phyloP scores from a whole-genome alignment of 2,113 vertebrate species.

The Elephas maximus region DNA sequence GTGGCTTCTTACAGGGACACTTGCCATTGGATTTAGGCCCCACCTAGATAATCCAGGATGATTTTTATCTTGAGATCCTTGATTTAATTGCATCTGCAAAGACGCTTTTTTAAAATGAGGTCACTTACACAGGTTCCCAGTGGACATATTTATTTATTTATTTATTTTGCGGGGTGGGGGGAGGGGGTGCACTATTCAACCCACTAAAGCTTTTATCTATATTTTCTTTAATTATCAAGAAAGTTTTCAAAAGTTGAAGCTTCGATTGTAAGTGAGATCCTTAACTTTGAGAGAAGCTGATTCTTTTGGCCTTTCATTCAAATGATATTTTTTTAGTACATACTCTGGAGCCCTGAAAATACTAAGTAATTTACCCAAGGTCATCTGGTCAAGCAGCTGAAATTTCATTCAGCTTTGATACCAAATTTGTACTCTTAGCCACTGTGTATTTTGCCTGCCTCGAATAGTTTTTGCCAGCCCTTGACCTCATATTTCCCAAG shows the following conservation, averaged over 20 bases:
- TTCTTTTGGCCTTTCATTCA: neutral
- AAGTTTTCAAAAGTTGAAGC: neutral
- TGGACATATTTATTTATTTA: neutral
- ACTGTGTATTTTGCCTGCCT: neutral
- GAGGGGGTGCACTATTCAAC: neutral
- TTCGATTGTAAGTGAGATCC: neutral
- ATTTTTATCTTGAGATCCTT: neutral
- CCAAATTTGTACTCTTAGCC: neutral
- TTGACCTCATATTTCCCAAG: neutral
- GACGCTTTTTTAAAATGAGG: neutral
- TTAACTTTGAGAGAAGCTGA: conserved; percentile 10
- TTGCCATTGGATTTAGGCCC: neutral
- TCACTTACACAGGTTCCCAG: neutral
- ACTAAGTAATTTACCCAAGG: conserved; percentile 6
- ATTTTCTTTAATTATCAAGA: neutral
- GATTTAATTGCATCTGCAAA: too few species aligned
- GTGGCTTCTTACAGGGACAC: neutral
- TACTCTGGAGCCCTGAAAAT: neutral
- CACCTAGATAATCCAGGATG: too few species aligned
- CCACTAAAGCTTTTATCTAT: neutral
- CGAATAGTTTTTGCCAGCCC: neutral
- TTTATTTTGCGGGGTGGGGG: neutral
- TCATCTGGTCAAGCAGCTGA: neutral
- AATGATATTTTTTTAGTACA: neutral
- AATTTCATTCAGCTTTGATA: neutral